Percentiles rank a stretch among this genome's conserved stretches.
Conservation (phyloP, 2,888 invertebrate species). For the Papilio protenor region DNA sequence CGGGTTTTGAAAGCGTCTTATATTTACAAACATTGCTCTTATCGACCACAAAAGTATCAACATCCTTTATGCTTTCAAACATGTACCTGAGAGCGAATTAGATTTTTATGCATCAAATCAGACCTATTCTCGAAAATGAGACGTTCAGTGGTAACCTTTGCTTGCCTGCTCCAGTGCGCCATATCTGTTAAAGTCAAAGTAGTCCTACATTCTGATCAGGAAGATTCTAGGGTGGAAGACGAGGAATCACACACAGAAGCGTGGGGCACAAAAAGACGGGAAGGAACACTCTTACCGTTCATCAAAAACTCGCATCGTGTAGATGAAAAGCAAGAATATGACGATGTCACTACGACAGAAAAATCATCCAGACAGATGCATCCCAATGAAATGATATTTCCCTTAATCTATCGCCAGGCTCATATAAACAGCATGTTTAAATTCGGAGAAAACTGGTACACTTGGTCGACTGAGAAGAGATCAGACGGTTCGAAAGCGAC, state of each 20-base stretch:
- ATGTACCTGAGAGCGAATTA: constrained; percentile 17
- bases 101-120: constrained; percentile 20
- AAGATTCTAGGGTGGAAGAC: constrained; percentile 70
- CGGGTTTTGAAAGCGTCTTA: constrained; percentile 45
- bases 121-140: constrained; percentile 56
- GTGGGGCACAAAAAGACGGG: constrained; percentile 60
- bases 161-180: constrained; percentile 57
- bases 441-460: constrained; percentile 79
- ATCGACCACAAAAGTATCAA: constrained; percentile 53
- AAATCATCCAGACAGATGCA: constrained; percentile 62
- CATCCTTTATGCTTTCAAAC: constrained; percentile 28
- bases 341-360: constrained; percentile 62
- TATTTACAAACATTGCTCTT: constrained; percentile 71
- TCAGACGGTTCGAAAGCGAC: constrained; percentile 71
- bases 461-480: constrained; percentile 75
- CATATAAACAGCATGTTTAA: constrained; percentile 80
- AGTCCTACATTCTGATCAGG: constrained; percentile 73
- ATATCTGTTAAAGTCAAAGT: constrained; percentile 75
- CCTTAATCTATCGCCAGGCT: constrained; percentile 72
- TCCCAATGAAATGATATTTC: constrained; percentile 76
- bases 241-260: constrained; percentile 61
- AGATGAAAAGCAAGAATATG: constrained; percentile 61
- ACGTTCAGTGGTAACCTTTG: constrained; percentile 50
- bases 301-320: constrained; percentile 57
- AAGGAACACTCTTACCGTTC: constrained; percentile 64